Evolutionary conservation across 1,140 invertebrate genomes (phyloP), one percentile per base, ranked within the genome.

Genomic region (Portunus trituberculatus): DNA sequence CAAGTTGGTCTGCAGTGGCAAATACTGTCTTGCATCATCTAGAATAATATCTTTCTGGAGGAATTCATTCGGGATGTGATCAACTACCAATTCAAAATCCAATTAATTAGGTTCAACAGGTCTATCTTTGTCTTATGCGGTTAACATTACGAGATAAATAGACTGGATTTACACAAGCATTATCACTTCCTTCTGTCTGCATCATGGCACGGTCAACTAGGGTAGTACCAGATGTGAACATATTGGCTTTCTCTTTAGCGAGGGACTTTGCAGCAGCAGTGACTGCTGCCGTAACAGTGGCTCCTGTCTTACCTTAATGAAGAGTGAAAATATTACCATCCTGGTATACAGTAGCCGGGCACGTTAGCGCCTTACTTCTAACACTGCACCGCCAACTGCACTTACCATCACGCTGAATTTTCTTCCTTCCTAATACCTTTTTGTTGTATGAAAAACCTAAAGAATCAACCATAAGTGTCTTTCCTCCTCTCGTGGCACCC

Each of bases 341-440:
- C 91, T 92, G 91, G 10, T 4, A 29, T 4, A 67, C 46, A 52
- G 46, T 52, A 92, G 91, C 91, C 14, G 91, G 91, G 28, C 52
- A 92, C 14, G 91, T 52, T 14, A 92, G 91, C 6, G 59, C 59
- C 46, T 92, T 92, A 25, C 32, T 92, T 52, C 46, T 4, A 4
- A 92, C 45, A 67, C 91, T 92, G 28, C 91, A 92, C 4, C 52
- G 91, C 91, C 52, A 92, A 92, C 45, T 92, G 45, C 45, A 52
- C 32, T 92, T 92, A 67, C 39, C 91, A 92, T 4, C 10, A 8
- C 16, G 39, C 14, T 52, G n/a, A 8, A 8, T 8, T 76, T 14
- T 92, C 28, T 92, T 92, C 46, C 52, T 76, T 67, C 46, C 32
- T 4, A 46, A 25, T 7, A 4, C 91, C 91, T 92, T 92, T 28